Base-by-base conservation (phyloP, 2,797 vertebrate genomes). In the Borostomias antarcticus region DNA sequence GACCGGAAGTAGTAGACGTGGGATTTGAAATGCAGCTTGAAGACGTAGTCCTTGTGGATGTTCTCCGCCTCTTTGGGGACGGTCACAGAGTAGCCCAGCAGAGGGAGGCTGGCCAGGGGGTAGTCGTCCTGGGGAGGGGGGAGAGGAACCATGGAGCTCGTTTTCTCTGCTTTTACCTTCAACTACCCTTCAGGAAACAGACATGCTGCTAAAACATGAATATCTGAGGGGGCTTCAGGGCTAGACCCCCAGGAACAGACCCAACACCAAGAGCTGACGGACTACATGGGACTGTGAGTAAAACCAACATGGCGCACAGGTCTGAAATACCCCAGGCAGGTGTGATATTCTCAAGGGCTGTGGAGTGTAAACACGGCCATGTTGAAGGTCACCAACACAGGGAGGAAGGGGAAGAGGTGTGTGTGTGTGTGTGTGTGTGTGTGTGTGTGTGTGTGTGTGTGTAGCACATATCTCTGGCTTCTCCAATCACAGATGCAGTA, bases 21-120 rank as follows among this genome's bases (percentile, higher is more conserved):
- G 76, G 98, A 99, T 85, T 98, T 99, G 92, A 98, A 99, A 76
- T 98, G 97, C 58, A 99, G 92, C 80, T 99, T 99, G 91, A 99
- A 99, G 74, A 99, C 98, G 0, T 96, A 94, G 88, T 98, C 98
- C 85, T 99, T 99, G 87, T 98, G 96, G 87, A 99, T 96, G 88
- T 97, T 98, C 83, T 99, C 98, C 0, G 94, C 91, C 80, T 97
- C 96, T 0, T 93, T 91, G 73, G 97, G 97, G 70, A 98, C 85
- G 65, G 96, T 99, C 76, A 99, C 94, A 0, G 96, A 96, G 83
- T 99, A 99, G 10, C 98, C 97, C 72, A 99, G 76, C 81, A 99
- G 83, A 35, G 98, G 97, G 73, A 99, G 94, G 85, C 98, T 98
- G 84, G 98, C 97, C 74, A 99, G 89, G 1, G 97, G 98, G 84